phyloP scores from a whole-genome alignment of 1,140 invertebrate species.

The Eulimnadia texana region DNA sequence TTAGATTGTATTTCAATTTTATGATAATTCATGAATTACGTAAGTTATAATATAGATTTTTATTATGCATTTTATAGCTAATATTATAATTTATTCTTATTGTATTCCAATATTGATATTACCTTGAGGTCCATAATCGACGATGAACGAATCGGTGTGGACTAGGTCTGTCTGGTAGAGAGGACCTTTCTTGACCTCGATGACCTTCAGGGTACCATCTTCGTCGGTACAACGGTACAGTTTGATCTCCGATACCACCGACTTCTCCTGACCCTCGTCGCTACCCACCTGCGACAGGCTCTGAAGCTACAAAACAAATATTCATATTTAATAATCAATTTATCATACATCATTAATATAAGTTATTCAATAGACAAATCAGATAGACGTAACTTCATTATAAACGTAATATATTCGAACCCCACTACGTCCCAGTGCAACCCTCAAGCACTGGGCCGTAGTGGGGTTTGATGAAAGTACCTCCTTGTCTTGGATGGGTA shows the following conservation, averaged over 20 bases:
- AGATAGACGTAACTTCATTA: neutral
- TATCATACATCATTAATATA: no score
- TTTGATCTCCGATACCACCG: slow-evolving; percentile 33
- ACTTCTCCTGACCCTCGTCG: slow-evolving; percentile 23
- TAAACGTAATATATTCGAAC: neutral
- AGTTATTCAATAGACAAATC: neutral
- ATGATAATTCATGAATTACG: no score
- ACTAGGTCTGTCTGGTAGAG: slow-evolving; percentile 61
- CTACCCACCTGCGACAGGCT: no score
- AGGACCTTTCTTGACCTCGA: slow-evolving; percentile 72
- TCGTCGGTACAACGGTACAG: slow-evolving; percentile 57
- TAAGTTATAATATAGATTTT: no score
- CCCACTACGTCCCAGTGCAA: no score
- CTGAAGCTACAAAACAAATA: neutral
- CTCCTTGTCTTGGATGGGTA: slow-evolving; percentile 42
- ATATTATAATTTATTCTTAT: no score
- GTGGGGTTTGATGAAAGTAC: no score
- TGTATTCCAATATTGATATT: no score
- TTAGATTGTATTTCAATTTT: no score
- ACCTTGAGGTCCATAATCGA: slow-evolving; percentile 55
- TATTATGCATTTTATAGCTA: no score
- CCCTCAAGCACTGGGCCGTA: no score
- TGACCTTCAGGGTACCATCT: slow-evolving; percentile 65
- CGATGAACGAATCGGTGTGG: slow-evolving; percentile 67
- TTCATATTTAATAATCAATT: no score